phyloP scores from a whole-genome alignment of 1,140 invertebrate genomes.

The silkworm (Bombyx mori) region ASM3026992v2 NC_085124.1:5283501-5284000 shows the following conservation, averaged over 20 bases:
- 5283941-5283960: constrained; percentile 24
- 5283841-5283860: no score
- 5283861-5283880: constrained; percentile 22
- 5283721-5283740: no score
- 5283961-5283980: constrained; percentile 29
- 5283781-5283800: no score
- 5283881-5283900: constrained; percentile 58
- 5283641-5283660: no score
- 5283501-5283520: constrained; percentile 1
- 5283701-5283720: no score
- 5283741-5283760: no score
- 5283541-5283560: constrained; percentile 2
- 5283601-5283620: not conserved
- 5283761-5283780: no score
- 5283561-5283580: not conserved
- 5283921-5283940: constrained; percentile 34
- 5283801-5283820: no score
- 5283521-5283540: constrained; percentile 1
- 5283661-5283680: no score
- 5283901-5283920: constrained; percentile 60
- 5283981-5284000: constrained; percentile 53
- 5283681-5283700: no score
- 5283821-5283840: no score
- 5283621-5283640: no score
- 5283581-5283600: not conserved